phyloP scores from a whole-genome alignment of 2,797 vertebrate genomes.

The Ispidina picta region DNA sequence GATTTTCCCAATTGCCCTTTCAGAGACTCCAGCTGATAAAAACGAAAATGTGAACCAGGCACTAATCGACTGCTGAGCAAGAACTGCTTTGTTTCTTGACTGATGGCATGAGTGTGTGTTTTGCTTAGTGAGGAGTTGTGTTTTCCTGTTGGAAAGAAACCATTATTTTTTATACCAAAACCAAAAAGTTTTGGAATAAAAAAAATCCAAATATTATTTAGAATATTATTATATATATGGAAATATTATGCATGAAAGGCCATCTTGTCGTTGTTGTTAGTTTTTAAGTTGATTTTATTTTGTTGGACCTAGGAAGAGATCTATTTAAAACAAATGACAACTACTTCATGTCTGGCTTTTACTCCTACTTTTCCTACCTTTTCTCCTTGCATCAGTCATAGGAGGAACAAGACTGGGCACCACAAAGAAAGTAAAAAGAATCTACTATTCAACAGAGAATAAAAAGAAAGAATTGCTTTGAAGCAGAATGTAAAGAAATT shows the following conservation, averaged over 20 bases:
- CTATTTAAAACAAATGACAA: not conserved
- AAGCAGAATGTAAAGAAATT: not conserved
- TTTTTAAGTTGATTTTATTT: no score
- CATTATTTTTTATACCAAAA: not conserved
- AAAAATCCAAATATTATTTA: no score
- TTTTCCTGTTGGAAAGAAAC: not conserved
- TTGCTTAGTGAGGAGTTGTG: not conserved
- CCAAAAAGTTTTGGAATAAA: no score
- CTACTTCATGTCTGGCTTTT: rapidly evolving
- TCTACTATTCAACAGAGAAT: not conserved
- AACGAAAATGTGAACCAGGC: not conserved
- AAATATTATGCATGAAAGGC: not conserved
- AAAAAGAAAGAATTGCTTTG: not conserved
- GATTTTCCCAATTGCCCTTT: not conserved
- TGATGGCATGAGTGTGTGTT: not conserved
- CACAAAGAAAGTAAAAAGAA: not conserved
- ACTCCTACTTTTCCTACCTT: not conserved
- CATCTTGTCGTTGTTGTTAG: not conserved
- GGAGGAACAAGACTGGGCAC: not conserved
- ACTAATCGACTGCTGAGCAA: not conserved
- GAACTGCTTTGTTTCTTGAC: not conserved
- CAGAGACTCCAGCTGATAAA: not conserved
- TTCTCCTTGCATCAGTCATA: not conserved
- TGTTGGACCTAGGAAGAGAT: not conserved
- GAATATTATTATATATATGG: no score